Conservation (phyloP, 2,797 vertebrate genomes). For the Trachurus trachurus region DNA sequence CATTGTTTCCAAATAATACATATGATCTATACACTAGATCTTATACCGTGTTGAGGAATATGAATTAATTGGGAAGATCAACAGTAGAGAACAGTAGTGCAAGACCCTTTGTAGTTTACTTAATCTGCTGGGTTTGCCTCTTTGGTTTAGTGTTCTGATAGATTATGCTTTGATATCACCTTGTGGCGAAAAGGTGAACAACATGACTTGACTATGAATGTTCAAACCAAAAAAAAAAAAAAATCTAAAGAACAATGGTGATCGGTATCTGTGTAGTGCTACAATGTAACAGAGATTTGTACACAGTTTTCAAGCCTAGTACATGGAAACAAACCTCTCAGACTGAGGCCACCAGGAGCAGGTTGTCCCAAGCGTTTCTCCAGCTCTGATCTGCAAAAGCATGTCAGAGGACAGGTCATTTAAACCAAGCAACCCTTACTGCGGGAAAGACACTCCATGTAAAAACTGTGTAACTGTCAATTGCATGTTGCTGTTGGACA, state of each 20-base stretch:
- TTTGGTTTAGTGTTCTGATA: neutral
- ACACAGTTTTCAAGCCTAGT: neutral
- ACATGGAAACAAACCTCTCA: constrained; percentile 59
- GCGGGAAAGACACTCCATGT: neutral
- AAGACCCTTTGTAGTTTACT: no score
- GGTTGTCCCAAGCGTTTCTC: constrained; percentile 64
- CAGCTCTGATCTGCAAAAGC: constrained; percentile 68
- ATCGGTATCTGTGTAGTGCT: no score
- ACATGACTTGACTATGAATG: neutral
- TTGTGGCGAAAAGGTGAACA: neutral
- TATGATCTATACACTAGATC: no score
- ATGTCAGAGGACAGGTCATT: neutral
- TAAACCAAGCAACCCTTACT: neutral
- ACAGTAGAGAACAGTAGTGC: neutral
- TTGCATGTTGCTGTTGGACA: neutral
- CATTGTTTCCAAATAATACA: neutral
- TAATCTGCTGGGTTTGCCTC: neutral
- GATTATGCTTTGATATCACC: neutral
- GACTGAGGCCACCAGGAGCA: neutral
- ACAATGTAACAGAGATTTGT: no score
- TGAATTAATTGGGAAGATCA: neutral
- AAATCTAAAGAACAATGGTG: neutral
- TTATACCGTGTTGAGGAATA: neutral
- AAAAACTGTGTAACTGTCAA: neutral
- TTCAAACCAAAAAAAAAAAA: neutral